Evolutionary conservation across 1,140 invertebrate genomes (phyloP).

Genomic region (Thaumatotibia leucotreta): DNA sequence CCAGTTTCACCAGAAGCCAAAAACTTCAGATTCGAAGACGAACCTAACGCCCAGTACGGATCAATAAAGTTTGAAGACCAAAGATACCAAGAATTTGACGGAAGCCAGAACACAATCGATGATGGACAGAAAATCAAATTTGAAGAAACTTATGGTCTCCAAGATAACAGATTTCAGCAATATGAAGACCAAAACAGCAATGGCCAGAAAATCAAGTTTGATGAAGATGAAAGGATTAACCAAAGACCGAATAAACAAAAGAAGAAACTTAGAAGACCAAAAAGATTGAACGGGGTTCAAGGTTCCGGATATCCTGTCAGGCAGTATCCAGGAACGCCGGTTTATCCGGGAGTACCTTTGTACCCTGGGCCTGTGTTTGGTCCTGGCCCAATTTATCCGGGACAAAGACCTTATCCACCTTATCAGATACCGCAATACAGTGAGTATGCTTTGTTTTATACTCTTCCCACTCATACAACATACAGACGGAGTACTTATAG

Average conservation of each 20-base stretch:
- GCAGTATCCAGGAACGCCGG: neutral
- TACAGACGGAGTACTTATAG: no score
- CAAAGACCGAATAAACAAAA: neutral
- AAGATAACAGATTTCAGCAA: neutral
- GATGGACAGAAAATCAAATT: neutral
- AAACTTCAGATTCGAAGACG: constrained; percentile 1
- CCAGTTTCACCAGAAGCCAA: neutral
- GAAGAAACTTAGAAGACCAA: constrained; percentile 1
- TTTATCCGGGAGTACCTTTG: neutral
- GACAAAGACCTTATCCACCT: neutral
- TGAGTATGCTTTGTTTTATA: no score
- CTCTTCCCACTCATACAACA: no score
- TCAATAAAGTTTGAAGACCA: constrained; percentile 5
- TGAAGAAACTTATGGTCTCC: neutral
- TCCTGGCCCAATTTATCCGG: neutral
- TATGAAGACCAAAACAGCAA: neutral
- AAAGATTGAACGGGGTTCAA: neutral
- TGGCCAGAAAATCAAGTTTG: neutral
- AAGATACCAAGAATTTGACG: neutral
- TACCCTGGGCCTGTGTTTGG: neutral
- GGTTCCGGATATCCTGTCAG: neutral
- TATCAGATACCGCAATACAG: neutral
- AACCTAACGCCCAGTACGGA: neutral
- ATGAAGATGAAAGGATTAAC: neutral
- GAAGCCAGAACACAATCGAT: neutral